Percentiles rank a stretch among this genome's conserved stretches.
phyloP scores from a whole-genome alignment of 2,888 invertebrate genomes.

The Beris morrisii region DNA sequence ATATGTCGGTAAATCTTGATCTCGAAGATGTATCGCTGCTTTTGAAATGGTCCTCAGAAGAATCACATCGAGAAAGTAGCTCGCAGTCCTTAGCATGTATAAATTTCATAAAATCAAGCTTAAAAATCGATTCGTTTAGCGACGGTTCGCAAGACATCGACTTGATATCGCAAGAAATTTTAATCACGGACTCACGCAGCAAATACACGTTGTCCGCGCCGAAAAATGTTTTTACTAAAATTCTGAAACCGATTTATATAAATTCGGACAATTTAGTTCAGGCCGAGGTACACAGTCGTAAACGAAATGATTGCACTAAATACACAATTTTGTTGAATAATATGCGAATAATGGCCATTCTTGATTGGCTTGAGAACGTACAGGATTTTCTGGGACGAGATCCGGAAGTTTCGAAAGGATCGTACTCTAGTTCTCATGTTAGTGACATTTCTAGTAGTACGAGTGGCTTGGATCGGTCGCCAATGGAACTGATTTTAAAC shows the following conservation, averaged over 20 bases:
- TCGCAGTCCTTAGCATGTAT: conserved; percentile 72
- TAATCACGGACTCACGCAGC: conserved; percentile 50
- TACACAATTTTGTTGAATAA: conserved; percentile 90
- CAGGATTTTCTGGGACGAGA: conserved; percentile 72
- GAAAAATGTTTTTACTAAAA: conserved; percentile 85
- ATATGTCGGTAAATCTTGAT: conserved; percentile 78
- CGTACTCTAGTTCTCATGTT: conserved; percentile 15
- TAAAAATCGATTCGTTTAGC: conserved; percentile 83
- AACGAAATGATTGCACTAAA: conserved; percentile 67
- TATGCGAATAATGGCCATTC: conserved; percentile 89
- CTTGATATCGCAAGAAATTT: conserved; percentile 78
- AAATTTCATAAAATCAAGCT: conserved; percentile 87
- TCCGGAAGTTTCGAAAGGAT: conserved; percentile 45
- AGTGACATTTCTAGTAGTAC: conserved; percentile 21
- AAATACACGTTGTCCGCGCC: conserved; percentile 33
- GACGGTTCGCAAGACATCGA: conserved; percentile 91
- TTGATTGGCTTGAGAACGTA: conserved; percentile 91
- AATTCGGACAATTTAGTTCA: conserved; percentile 63
- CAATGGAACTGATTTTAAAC: conserved; percentile 81
- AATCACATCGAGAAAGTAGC: conserved; percentile 33
- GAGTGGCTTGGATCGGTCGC: conserved; percentile 39
- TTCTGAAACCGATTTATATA: conserved; percentile 76
- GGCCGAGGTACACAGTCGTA: conserved; percentile 75
- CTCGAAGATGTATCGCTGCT: conserved; percentile 82
- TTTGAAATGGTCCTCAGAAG: conserved; percentile 48